Evolutionary conservation across 2,113 vertebrate species (phyloP).

Genomic region (Meles meles): DNA sequence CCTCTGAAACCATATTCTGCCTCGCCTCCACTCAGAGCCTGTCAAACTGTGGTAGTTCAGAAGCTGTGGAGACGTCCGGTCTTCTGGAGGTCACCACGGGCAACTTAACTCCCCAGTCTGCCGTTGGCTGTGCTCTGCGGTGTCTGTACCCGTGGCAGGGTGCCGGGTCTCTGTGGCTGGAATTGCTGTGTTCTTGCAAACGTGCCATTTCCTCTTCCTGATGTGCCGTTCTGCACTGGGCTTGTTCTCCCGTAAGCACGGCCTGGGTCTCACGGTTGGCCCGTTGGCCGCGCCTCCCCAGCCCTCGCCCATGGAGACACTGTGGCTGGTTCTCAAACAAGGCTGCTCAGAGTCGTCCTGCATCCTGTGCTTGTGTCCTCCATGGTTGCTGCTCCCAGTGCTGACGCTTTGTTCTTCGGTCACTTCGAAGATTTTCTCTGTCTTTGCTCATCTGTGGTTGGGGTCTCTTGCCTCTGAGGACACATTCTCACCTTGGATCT

Average conservation of each 20-base stretch:
- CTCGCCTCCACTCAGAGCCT: not conserved
- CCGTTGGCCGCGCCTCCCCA: accelerated
- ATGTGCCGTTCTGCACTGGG: not conserved
- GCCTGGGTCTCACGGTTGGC: not conserved
- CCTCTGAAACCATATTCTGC: too few species aligned
- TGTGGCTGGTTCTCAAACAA: not conserved
- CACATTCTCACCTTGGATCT: not conserved
- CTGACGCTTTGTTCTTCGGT: not conserved
- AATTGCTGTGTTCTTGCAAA: not conserved
- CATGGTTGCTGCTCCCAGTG: accelerated
- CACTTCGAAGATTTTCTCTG: not conserved
- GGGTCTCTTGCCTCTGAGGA: not conserved
- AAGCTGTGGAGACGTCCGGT: not conserved
- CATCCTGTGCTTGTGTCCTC: not conserved
- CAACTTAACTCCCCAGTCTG: not conserved
- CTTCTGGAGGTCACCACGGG: not conserved
- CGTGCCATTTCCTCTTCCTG: not conserved
- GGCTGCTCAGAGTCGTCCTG: not conserved
- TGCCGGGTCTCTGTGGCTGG: not conserved
- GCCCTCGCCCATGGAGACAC: not conserved
- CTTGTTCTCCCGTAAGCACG: accelerated
- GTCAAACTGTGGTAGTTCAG: not conserved
- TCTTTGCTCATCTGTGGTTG: not conserved
- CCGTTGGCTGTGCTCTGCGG: not conserved
- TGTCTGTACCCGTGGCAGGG: too few species aligned